Evolutionary conservation across 2,888 invertebrate genomes (phyloP).

Genomic region (Trichacis sp.): DNA sequence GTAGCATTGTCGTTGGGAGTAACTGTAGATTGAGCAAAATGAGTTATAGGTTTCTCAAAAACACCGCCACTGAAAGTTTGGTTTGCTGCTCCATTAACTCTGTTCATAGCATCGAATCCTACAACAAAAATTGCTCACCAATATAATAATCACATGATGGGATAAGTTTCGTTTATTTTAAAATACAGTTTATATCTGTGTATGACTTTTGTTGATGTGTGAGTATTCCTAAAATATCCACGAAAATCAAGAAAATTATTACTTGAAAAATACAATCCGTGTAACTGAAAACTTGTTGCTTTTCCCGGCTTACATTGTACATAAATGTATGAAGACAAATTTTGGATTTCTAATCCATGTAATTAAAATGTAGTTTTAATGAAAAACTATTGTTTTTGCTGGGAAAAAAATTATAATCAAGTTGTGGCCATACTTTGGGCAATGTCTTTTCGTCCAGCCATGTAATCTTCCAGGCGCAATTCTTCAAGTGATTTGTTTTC

Average conservation of each 20-base stretch:
- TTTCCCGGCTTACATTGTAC: too few species aligned
- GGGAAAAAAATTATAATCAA: background rate
- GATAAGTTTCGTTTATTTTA: background rate
- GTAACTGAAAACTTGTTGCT: background rate
- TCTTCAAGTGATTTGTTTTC: constrained; percentile 95
- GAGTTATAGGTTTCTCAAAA: constrained; percentile 77
- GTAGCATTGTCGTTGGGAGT: too few species aligned
- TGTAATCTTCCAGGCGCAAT: constrained; percentile 92
- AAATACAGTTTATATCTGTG: constrained; percentile 56
- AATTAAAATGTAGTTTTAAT: too few species aligned
- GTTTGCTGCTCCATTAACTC: constrained; percentile 72
- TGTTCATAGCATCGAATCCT: constrained; percentile 71
- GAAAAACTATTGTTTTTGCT: background rate
- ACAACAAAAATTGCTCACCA: constrained; percentile 30
- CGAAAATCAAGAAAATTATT: constrained; percentile 20
- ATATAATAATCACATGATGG: background rate
- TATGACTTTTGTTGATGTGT: constrained; percentile 67
- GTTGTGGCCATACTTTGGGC: constrained; percentile 65
- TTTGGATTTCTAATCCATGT: too few species aligned
- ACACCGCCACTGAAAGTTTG: constrained; percentile 73
- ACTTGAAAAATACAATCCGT: background rate
- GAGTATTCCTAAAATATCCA: constrained; percentile 71
- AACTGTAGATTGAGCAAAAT: constrained; percentile 74
- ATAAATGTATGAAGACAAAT: too few species aligned
- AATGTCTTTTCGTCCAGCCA: constrained; percentile 87